Evolutionary conservation across 2,113 vertebrate genomes (phyloP).

Genomic region (Sclerurus mexicanus): DNA sequence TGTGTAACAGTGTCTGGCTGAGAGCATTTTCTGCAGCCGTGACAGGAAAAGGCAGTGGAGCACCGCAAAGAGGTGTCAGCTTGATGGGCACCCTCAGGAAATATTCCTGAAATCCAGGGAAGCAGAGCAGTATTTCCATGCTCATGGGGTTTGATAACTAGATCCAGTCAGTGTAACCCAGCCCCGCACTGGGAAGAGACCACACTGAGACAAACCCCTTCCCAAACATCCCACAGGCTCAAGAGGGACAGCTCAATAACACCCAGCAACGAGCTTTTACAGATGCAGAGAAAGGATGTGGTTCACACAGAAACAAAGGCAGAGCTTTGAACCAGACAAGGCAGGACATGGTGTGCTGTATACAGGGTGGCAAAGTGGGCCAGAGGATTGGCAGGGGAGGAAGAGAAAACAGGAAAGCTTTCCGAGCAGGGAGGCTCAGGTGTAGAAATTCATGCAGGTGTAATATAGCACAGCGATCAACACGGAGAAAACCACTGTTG

Average conservation of each 20-base stretch:
- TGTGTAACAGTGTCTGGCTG: not conserved
- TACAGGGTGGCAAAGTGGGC: not conserved
- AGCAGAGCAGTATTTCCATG: not conserved
- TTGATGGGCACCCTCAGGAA: not conserved
- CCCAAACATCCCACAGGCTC: not conserved
- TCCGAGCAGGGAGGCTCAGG: not conserved
- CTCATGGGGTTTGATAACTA: not conserved
- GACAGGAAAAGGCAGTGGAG: not conserved
- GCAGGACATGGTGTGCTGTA: not conserved
- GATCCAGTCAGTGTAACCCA: not conserved
- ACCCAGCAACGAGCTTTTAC: too few relatives aligned
- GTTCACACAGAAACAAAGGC: not conserved
- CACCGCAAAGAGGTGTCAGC: not conserved
- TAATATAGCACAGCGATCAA: not conserved
- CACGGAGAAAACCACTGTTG: fast-evolving
- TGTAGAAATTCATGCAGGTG: not conserved
- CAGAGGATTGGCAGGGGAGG: not conserved
- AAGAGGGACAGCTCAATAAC: not conserved
- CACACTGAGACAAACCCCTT: not conserved
- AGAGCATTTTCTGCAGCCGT: not conserved
- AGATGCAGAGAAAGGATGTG: not conserved
- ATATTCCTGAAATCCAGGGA: not conserved
- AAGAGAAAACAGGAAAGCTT: not conserved
- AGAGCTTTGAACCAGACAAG: not conserved
- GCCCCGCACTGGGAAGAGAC: not conserved